A percentile compares a stretch with the other conserved stretches of the same genome.
phyloP scores from a whole-genome alignment of 1,140 invertebrate species.

The Colletes gigas region DNA sequence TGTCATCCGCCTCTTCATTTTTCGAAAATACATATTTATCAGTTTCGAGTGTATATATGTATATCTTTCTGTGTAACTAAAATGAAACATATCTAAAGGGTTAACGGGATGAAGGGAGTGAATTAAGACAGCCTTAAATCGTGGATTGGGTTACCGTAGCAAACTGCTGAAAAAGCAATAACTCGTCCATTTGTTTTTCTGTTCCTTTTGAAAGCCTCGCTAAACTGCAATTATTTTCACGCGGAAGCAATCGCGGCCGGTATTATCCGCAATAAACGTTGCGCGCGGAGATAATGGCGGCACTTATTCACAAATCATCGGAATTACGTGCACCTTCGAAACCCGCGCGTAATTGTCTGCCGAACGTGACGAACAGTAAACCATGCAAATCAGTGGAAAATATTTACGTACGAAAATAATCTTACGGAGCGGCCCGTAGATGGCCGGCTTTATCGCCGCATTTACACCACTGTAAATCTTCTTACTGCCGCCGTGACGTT shows the following conservation, averaged over 20 bases:
- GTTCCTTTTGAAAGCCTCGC: not conserved
- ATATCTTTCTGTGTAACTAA: too few species aligned
- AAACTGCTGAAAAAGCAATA: not conserved
- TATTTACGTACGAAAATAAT: constrained; percentile 53
- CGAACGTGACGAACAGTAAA: not conserved
- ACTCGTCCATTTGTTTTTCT: not conserved
- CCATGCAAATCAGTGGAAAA: constrained; percentile 43
- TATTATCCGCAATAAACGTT: constrained; percentile 49
- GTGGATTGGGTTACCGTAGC: too few species aligned
- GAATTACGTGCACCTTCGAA: constrained; percentile 25
- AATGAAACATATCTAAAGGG: too few species aligned
- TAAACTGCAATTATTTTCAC: constrained; percentile 23
- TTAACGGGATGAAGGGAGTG: not conserved
- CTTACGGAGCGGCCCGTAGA: not conserved
- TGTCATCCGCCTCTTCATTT: too few species aligned
- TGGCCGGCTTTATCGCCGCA: constrained; percentile 45
- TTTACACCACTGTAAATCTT: constrained; percentile 62
- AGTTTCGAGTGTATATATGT: too few species aligned
- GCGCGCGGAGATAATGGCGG: constrained; percentile 34
- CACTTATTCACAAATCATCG: constrained; percentile 49
- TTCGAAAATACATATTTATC: too few species aligned
- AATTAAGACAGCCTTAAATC: too few species aligned
- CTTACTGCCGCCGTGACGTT: constrained; percentile 44
- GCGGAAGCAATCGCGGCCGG: constrained; percentile 41
- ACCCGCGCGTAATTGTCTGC: not conserved